Percentiles rank a stretch among this genome's conserved stretches.
phyloP scores from a whole-genome alignment of 2,888 invertebrate species.

The Caenorhabditis imperialis region DNA sequence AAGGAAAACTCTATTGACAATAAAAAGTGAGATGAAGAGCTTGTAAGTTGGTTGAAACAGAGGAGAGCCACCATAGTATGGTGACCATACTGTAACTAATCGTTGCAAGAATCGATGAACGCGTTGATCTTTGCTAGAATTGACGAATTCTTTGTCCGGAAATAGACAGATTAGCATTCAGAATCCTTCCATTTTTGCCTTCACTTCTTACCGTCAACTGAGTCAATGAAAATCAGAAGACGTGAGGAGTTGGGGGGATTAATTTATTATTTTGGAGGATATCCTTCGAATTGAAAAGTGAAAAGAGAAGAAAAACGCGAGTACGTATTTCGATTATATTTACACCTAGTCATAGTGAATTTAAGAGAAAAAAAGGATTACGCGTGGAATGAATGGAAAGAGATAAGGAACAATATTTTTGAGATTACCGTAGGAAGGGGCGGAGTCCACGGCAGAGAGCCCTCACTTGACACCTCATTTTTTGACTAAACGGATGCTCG shows the following conservation, averaged over 20 bases:
- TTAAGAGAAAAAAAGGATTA: constrained; percentile 39
- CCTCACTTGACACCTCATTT: too few relatives aligned
- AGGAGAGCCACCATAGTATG: too few relatives aligned
- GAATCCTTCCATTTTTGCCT: neutral
- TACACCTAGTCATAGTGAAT: constrained; percentile 37
- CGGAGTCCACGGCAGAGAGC: constrained; percentile 6
- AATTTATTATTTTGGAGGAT: constrained; percentile 36
- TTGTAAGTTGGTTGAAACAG: too few relatives aligned
- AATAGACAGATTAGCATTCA: constrained; percentile 30
- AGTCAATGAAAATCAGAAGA: neutral
- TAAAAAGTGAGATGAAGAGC: too few relatives aligned
- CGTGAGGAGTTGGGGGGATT: constrained; percentile 24
- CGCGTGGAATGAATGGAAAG: constrained; percentile 2
- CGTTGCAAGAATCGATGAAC: too few relatives aligned
- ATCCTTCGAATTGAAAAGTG: constrained; percentile 10
- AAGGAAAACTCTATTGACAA: too few relatives aligned
- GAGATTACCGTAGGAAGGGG: constrained; percentile 44
- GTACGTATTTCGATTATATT: constrained; percentile 42
- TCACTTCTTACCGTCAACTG: neutral
- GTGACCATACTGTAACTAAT: too few relatives aligned
- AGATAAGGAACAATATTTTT: constrained; percentile 48
- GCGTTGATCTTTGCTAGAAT: too few relatives aligned
- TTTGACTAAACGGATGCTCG: too few relatives aligned
- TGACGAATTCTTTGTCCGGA: constrained; percentile 1
- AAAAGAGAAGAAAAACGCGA: too few relatives aligned